Percentiles rank a stretch among this genome's conserved stretches.
Conservation (phyloP, 2,113 vertebrate genomes). For the Gallinago media region DNA sequence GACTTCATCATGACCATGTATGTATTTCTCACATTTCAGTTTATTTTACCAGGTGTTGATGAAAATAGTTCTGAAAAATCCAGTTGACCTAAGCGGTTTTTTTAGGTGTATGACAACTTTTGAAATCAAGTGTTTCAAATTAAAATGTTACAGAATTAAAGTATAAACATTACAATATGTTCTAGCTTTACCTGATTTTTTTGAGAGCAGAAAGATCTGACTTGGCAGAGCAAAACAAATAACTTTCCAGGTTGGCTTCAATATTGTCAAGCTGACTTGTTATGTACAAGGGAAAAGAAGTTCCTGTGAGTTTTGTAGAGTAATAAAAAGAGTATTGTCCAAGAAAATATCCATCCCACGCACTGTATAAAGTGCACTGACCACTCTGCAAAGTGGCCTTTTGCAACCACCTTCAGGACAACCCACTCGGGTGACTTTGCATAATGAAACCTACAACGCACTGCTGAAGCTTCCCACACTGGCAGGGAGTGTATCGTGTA, state of each 20-base stretch:
- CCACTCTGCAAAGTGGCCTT: not conserved
- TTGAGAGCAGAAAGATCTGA: not conserved
- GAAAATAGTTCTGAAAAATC: not conserved
- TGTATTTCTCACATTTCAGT: not conserved
- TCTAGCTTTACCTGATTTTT: slow-evolving; percentile 7
- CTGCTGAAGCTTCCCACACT: not conserved
- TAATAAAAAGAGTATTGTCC: not conserved
- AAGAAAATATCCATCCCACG: not conserved
- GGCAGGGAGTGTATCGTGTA: no score
- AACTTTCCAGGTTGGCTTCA: not conserved
- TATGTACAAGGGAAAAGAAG: not conserved
- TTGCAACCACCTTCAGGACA: not conserved
- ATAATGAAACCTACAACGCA: not conserved
- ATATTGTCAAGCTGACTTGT: not conserved
- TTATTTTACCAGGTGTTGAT: not conserved
- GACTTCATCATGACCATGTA: not conserved
- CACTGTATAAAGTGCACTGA: not conserved
- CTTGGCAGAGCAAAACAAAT: not conserved
- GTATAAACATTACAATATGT: not conserved
- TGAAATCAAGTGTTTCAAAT: not conserved
- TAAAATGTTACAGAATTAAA: not conserved
- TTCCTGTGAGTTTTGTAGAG: not conserved
- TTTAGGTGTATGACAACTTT: not conserved
- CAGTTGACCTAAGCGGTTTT: not conserved
- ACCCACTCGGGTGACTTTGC: not conserved